Evolutionary conservation across 2,797 vertebrate species (phyloP).

Genomic region (Tapirus indicus): DNA sequence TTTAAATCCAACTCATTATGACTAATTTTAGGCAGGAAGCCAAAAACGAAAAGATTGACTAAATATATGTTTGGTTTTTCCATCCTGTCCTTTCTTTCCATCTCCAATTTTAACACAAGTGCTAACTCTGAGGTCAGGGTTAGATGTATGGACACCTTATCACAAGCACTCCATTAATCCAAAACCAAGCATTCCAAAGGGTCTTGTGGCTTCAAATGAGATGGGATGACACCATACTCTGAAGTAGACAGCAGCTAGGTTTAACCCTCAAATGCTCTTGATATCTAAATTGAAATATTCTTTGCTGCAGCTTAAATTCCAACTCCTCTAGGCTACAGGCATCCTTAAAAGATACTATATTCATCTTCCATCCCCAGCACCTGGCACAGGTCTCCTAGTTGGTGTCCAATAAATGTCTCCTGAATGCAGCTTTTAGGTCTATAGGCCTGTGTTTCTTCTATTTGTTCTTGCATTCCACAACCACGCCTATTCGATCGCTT

Average conservation of each 20-base stretch:
- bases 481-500: neutral
- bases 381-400: neutral
- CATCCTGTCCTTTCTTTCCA: conserved; percentile 64
- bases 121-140: conserved; percentile 56
- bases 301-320: neutral
- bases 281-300: neutral
- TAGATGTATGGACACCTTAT: conserved; percentile 26
- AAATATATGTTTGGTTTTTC: conserved; percentile 70
- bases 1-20: conserved; percentile 79
- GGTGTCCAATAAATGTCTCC: neutral
- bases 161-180: neutral
- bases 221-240: neutral
- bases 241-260: neutral
- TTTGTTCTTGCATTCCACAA: conserved; percentile 2
- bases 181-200: conserved; percentile 8
- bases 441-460: neutral
- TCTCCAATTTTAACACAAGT: conserved; percentile 63
- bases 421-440: neutral
- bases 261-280: neutral
- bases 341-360: neutral
- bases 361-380: neutral
- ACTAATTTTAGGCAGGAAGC: conserved; percentile 67
- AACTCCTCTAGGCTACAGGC: neutral
- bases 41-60: conserved; percentile 68
- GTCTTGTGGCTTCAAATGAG: neutral